Evolutionary conservation across 1,140 invertebrate genomes (phyloP), one percentile per base, ranked within the genome.

Genomic region (Dinoponera quadriceps): DNA sequence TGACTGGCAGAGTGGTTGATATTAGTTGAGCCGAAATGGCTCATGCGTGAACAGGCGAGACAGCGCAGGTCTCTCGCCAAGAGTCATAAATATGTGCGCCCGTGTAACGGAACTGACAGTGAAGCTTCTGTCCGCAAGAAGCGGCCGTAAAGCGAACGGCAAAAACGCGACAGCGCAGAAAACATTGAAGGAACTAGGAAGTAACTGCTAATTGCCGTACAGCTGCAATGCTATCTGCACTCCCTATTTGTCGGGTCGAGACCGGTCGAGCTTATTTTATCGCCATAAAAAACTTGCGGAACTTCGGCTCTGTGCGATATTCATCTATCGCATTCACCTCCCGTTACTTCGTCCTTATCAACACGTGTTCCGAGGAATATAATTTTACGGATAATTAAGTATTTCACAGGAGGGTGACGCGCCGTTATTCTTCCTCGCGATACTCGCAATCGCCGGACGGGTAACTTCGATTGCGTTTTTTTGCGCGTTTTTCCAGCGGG

Each of bases 121-220:
- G 75, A 80, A 80, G 75, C 75, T 71, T 69, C 51, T 49, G 65
- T 57, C 33, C 51, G 20, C 75, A 80, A 80, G 75, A 80, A 80
- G 38, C 25, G 33, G 51, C 65, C 75, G 65, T 80, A 80, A 80
- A 80, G 75, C 75, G 51, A 29, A 33, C 14, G 22, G 51, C 75
- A 80, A 80, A 80, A 80, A 71, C 75, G 65, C 75, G 75, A 80
- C 75, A 80, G 75, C 65, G 51, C 75, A 71, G 75, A 80, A 80
- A 80, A 80, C 75, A 69, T 80, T 80, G 75, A 80, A 80, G 75
- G 65, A 80, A 80, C 65, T 80, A 80, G 75, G 75, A 80, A 80
- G 75, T 80, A 65, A 80, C 75, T 80, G 75, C 75, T 80, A 80
- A 80, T 80, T 80, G 75, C 75, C 54, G 65, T 80, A 65, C 75